phyloP scores from a whole-genome alignment of 2,113 vertebrate species.

The Zosterops borbonicus region DNA sequence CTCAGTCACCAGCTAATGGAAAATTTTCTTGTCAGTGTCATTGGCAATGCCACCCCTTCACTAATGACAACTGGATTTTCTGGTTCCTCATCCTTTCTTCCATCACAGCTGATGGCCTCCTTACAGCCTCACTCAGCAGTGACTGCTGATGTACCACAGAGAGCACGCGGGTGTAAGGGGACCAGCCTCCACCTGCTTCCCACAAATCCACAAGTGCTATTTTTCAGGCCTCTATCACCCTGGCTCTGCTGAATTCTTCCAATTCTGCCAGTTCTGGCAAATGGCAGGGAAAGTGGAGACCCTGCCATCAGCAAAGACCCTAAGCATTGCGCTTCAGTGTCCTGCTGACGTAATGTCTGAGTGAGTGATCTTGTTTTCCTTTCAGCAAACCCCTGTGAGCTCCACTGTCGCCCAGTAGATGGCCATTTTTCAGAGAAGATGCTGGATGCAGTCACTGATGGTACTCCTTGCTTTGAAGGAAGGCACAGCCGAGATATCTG shows the following conservation, averaged over 20 bases:
- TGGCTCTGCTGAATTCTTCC: not conserved
- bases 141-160: accelerated
- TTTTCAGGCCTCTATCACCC: not conserved
- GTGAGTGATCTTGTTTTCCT: not conserved
- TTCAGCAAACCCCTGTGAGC: conserved; percentile 91
- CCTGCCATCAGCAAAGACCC: not conserved
- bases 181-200: not conserved
- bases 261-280: not conserved
- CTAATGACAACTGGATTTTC: not conserved
- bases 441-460: conserved; percentile 92
- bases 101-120: not conserved
- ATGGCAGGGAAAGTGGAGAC: not conserved
- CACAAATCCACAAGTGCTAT: not conserved
- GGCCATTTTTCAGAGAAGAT: conserved; percentile 93
- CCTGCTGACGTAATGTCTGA: not conserved
- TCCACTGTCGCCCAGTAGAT: conserved; percentile 86
- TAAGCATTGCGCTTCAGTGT: not conserved
- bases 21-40: not conserved
- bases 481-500: conserved; percentile 89
- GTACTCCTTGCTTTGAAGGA: conserved; percentile 92
- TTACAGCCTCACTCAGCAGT: not conserved
- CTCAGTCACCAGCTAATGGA: not conserved
- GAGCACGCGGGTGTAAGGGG: accelerated
- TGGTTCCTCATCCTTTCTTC: not conserved
- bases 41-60: not conserved